Conservation (phyloP, 2,797 vertebrate species). For the Eutrigla gurnardus region DNA sequence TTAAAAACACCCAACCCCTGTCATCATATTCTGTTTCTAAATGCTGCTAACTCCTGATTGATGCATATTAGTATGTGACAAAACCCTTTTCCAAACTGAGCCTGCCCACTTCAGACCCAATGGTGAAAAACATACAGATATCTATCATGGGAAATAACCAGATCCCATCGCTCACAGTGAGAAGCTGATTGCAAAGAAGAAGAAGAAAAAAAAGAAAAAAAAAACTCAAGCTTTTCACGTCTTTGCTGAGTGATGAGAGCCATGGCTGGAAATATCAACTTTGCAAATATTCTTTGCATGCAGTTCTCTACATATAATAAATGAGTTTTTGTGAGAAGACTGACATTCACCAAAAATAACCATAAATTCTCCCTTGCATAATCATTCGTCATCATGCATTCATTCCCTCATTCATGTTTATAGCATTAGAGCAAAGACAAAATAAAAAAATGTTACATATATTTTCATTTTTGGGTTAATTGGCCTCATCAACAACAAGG, state of each 20-base stretch:
- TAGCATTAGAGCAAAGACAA: background rate
- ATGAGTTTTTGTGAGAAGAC: background rate
- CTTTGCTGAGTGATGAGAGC: constrained; percentile 3
- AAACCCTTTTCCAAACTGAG: background rate
- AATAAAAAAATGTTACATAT: background rate
- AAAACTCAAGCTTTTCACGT: background rate
- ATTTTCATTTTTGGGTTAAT: background rate
- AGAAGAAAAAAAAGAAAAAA: no score
- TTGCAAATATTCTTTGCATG: background rate
- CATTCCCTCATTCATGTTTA: background rate
- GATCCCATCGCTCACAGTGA: background rate
- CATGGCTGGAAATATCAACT: constrained; percentile 1
- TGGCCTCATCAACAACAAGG: no score
- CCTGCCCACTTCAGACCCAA: background rate
- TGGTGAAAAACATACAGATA: background rate
- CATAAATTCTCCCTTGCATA: background rate
- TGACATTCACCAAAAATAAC: background rate
- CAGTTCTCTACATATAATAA: background rate
- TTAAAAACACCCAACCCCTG: background rate
- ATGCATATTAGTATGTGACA: background rate
- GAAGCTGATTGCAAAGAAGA: background rate
- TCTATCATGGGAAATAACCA: background rate
- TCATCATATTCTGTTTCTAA: background rate
- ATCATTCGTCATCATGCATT: no score
- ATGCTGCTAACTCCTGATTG: background rate